A percentile compares a stretch with the other conserved stretches of the same genome.
phyloP scores from a whole-genome alignment of 2,113 vertebrate species.

The Silurus glanis region DNA sequence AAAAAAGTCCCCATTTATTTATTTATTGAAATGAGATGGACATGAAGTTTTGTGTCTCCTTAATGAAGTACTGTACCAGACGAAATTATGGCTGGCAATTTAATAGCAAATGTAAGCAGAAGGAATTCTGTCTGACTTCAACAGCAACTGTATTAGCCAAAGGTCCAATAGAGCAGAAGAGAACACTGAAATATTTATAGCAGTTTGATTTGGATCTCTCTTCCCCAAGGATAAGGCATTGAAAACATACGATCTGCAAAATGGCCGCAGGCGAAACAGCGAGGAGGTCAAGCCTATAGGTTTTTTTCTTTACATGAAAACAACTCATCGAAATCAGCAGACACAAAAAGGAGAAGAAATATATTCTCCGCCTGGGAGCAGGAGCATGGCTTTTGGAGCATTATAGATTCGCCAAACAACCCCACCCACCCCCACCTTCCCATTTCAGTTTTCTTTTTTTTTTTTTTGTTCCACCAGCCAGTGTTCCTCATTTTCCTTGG shows the following conservation, averaged over 20 bases:
- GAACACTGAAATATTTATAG: conserved; percentile 86
- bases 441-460: conserved; percentile 50
- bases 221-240: conserved; percentile 73
- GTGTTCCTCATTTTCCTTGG: conserved; percentile 78
- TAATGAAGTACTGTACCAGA: conserved; percentile 60
- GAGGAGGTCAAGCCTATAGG: conserved; percentile 80
- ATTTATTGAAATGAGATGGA: background rate
- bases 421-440: background rate
- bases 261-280: conserved; percentile 78
- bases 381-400: conserved; percentile 73
- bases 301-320: conserved; percentile 87
- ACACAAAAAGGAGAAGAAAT: conserved; percentile 65
- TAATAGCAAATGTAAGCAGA: conserved; percentile 62
- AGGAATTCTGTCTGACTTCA: conserved; percentile 56
- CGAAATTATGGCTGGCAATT: conserved; percentile 58
- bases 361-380: conserved; percentile 71
- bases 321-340: conserved; percentile 68
- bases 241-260: conserved; percentile 77
- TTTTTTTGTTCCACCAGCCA: conserved; percentile 71
- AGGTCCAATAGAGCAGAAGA: conserved; percentile 65
- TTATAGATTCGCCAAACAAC: conserved; percentile 64
- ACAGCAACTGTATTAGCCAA: conserved; percentile 58
- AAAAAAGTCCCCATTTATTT: background rate
- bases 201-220: conserved; percentile 79
- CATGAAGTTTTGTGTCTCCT: conserved; percentile 45